Percentiles rank a stretch among this genome's conserved stretches.
phyloP scores from a whole-genome alignment of 1,140 invertebrate species.

The Pristionchus pacificus region DNA sequence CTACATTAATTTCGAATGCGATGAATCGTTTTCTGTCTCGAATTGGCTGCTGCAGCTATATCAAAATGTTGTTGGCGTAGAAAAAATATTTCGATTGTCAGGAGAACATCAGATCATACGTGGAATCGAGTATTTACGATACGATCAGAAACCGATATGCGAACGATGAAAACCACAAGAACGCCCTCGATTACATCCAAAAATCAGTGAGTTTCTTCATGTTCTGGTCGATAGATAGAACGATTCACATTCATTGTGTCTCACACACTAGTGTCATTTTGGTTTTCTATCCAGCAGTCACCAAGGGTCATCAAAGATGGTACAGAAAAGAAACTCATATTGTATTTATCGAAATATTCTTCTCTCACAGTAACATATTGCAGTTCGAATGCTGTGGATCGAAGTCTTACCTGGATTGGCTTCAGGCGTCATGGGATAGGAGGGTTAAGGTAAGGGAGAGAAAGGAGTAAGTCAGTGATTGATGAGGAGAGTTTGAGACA shows the following conservation, averaged over 20 bases:
- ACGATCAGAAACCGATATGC: constrained; percentile 29
- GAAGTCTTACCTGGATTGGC: constrained; percentile 28
- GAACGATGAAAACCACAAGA: constrained; percentile 19
- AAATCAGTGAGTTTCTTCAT: constrained; percentile 8
- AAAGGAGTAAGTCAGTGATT: constrained; percentile 9
- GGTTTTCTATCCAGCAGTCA: neutral
- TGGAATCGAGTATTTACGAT: constrained; percentile 33
- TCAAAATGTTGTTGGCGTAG: too few species aligned
- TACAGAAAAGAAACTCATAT: too few species aligned
- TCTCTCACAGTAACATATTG: neutral
- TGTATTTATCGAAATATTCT: neutral
- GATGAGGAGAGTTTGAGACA: too few species aligned
- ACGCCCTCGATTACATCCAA: constrained; percentile 28
- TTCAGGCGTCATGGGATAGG: constrained; percentile 22
- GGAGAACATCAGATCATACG: constrained; percentile 10
- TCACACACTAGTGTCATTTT: neutral
- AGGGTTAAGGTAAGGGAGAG: constrained; percentile 2
- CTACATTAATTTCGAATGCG: too few species aligned
- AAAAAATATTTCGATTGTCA: too few species aligned
- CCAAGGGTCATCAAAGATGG: too few species aligned
- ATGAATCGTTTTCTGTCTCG: constrained; percentile 31
- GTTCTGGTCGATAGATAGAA: neutral
- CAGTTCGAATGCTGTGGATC: constrained; percentile 32
- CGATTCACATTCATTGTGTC: neutral
- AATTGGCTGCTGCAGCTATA: constrained; percentile 27